Evolutionary conservation across 1,140 invertebrate genomes (phyloP).

Genomic region (Bombus affinis): DNA sequence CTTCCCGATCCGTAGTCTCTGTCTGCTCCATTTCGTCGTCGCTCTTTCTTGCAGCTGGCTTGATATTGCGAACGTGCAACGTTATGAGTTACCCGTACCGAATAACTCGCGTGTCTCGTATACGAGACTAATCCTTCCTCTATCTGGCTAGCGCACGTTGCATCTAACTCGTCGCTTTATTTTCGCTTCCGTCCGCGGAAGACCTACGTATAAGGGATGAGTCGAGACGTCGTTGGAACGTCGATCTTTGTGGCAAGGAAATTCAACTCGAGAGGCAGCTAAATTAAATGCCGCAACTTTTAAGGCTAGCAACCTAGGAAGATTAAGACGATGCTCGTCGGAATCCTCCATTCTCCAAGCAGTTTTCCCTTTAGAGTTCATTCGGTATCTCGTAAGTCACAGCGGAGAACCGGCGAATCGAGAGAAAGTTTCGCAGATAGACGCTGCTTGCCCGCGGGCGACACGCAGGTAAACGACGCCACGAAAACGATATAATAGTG

Average conservation of each 20-base stretch:
- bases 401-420: background rate
- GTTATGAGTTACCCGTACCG: conserved; percentile 36
- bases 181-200: background rate
- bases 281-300: background rate
- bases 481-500: too few species aligned
- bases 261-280: background rate
- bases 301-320: background rate
- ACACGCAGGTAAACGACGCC: background rate
- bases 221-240: background rate
- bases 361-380: background rate
- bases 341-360: background rate
- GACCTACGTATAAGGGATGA: background rate
- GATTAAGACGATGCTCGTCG: background rate
- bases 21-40: conserved; percentile 18
- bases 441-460: background rate
- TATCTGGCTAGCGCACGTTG: background rate
- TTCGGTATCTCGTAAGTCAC: background rate
- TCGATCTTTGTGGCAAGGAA: background rate
- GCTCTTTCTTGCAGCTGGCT: background rate
- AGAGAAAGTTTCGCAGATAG: background rate
- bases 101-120: background rate
- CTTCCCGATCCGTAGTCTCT: conserved; percentile 25
- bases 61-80: conserved; percentile 24
- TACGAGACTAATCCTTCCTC: too few species aligned
- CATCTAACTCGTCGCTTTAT: background rate